Conservation (phyloP, 2,797 vertebrate species). For the Astyanax mexicanus region DNA sequence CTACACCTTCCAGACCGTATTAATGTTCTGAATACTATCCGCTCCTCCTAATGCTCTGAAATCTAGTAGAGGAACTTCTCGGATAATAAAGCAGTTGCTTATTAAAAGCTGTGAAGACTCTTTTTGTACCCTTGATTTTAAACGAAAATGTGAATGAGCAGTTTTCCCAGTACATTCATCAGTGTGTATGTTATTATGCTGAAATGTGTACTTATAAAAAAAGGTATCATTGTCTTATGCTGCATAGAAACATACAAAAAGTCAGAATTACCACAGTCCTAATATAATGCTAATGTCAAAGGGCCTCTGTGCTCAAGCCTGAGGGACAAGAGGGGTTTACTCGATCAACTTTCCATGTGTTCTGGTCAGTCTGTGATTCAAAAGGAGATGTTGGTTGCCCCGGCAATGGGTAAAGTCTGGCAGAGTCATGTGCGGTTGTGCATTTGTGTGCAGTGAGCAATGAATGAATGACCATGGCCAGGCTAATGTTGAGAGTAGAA, state of each 20-base stretch:
- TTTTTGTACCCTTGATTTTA: no score
- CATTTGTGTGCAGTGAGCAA: slow-evolving; percentile 24
- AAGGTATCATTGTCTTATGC: slow-evolving; percentile 53
- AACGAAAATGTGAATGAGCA: no score
- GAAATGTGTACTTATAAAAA: no score
- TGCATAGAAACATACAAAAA: neutral
- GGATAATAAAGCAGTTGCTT: no score
- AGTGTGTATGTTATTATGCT: no score
- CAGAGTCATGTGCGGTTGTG: slow-evolving; percentile 63
- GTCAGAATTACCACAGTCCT: slow-evolving; percentile 22
- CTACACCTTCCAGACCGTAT: no score
- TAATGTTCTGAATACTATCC: no score
- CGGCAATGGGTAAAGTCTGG: slow-evolving; percentile 67
- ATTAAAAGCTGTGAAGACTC: no score
- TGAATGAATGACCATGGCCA: slow-evolving; percentile 5
- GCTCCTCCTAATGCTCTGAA: no score
- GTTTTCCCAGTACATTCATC: no score
- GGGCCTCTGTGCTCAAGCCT: neutral
- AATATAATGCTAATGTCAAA: slow-evolving; percentile 24
- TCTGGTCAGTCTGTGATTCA: slow-evolving; percentile 67
- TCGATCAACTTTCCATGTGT: slow-evolving; percentile 47
- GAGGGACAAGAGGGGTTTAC: neutral
- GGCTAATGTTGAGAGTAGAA: slow-evolving; percentile 16
- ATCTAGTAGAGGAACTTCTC: no score
- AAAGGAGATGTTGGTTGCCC: slow-evolving; percentile 64